phyloP scores from a whole-genome alignment of 1,140 invertebrate genomes.

The Mesaphorura yosii region DNA sequence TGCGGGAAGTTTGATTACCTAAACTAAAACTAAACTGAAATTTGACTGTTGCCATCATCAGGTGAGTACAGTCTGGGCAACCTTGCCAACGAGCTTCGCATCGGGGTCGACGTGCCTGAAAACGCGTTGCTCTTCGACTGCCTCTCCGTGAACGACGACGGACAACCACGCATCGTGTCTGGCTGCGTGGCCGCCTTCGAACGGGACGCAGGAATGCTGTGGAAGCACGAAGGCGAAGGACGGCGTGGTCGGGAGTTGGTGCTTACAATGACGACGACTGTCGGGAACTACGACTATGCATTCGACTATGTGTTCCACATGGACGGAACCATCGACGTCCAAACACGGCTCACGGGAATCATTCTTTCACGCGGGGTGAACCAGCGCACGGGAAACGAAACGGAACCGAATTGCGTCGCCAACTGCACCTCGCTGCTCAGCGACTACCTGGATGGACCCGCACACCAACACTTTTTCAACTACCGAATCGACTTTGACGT shows the following conservation, averaged over 20 bases:
- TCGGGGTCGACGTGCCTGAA: not conserved
- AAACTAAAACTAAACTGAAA: too few relatives aligned
- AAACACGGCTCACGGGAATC: not conserved
- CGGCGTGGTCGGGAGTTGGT: slow-evolving; percentile 3
- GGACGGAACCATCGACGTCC: slow-evolving; percentile 6
- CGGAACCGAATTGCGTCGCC: too few relatives aligned
- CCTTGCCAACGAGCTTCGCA: too few relatives aligned
- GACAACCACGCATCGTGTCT: too few relatives aligned
- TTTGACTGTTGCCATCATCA: too few relatives aligned
- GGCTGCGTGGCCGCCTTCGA: too few relatives aligned
- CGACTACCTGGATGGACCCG: not conserved
- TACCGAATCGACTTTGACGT: slow-evolving; percentile 11
- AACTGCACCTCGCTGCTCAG: not conserved
- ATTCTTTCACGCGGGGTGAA: too few relatives aligned
- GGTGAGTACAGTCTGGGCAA: not conserved
- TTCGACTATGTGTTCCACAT: slow-evolving; percentile 21
- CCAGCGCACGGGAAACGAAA: too few relatives aligned
- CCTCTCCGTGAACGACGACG: too few relatives aligned
- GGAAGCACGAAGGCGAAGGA: slow-evolving; percentile 5
- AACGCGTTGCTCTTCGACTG: not conserved
- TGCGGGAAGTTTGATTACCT: too few relatives aligned
- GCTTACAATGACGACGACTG: slow-evolving; percentile 8
- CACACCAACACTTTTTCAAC: slow-evolving; percentile 16
- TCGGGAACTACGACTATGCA: slow-evolving; percentile 21
- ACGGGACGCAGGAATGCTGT: slow-evolving; percentile 16